Base-by-base conservation (phyloP, 1,140 invertebrate species). In the Halyomorpha halys region DNA sequence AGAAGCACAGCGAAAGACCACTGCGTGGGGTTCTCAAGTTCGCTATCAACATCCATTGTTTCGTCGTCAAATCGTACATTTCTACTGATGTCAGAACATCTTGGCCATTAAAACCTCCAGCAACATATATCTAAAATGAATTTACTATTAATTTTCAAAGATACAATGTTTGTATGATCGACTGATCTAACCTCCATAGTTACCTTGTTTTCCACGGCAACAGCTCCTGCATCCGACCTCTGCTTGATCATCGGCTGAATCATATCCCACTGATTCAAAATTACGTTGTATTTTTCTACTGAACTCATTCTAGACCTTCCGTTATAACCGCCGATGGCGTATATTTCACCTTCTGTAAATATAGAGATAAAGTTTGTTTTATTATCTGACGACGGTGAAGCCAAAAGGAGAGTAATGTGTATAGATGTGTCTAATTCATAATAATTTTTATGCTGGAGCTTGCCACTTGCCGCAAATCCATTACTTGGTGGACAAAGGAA, bases 271-370 rank as follows among this genome's bases (percentile, higher is more conserved):
- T 88, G 86, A 70, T 89, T 84, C 62, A 78, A 80, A 18, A 77
- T 74, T 2, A 85, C 84, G 69, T 86, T 83, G 74, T 86, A 90
- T 25, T 82, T 75, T 71, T 89, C 86, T 0, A 81, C 85, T 2
- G 85, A 86, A 67, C 80, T 86, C 39, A 73, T 59, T 39, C 39
- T 34, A 64, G 83, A 82, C 66, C 86, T 83, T 16, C 91, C 90
- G 75, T 94, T 90, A 74, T 90, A 94, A 1, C 91, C 91, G 15
- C 91, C 89, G 74, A 93, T 84, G 0, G 90, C 89, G 74, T 91
- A 93, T 67, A 93, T 87, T 69, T 81, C 82, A 44, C 83, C 85
- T 27, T 83, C 81, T 80, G 60, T 21, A 49, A 49, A 39, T 6
- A n/a, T n/a, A n/a, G n/a, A n/a, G n/a, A n/a, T n/a, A n/a, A n/a